A percentile compares a stretch with the other conserved stretches of the same genome.
phyloP scores from a whole-genome alignment of 1,140 invertebrate genomes.

The Ephestia elutella region DNA sequence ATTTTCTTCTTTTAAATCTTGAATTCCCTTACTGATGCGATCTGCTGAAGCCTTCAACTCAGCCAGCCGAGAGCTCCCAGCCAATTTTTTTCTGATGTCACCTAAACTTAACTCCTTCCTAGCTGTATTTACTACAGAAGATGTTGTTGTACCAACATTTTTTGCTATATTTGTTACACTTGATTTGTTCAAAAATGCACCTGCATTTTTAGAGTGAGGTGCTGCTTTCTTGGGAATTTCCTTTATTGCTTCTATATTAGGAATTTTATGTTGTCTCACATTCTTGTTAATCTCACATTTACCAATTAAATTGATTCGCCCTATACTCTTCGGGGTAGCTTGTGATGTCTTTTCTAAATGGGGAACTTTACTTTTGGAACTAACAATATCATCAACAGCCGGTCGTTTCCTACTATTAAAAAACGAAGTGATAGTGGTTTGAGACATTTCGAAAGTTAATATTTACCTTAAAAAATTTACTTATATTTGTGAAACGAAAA shows the following conservation, averaged over 20 bases:
- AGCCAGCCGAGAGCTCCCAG: slow-evolving; percentile 77
- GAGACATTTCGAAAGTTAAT: slow-evolving; percentile 74
- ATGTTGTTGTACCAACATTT: slow-evolving; percentile 28
- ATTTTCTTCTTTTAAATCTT: slow-evolving; percentile 66
- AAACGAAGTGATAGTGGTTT: slow-evolving; percentile 80
- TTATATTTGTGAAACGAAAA: neutral
- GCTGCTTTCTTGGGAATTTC: neutral
- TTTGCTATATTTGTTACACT: slow-evolving; percentile 45
- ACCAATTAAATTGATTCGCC: neutral
- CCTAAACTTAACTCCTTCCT: slow-evolving; percentile 77
- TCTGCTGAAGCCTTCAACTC: slow-evolving; percentile 79
- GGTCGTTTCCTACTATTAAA: slow-evolving; percentile 81
- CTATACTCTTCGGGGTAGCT: neutral
- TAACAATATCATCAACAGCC: slow-evolving; percentile 77
- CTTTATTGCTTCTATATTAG: too few relatives aligned
- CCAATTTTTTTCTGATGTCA: slow-evolving; percentile 79
- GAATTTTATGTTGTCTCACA: neutral
- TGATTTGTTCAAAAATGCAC: slow-evolving; percentile 46
- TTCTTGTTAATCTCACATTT: slow-evolving; percentile 4
- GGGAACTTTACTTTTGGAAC: slow-evolving; percentile 77
- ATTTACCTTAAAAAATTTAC: neutral
- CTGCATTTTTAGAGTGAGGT: neutral
- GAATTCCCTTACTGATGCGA: slow-evolving; percentile 74
- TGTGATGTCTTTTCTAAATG: slow-evolving; percentile 55
- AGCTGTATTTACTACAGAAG: slow-evolving; percentile 59